Evolutionary conservation across 2,113 vertebrate genomes (phyloP).

Genomic region (Atlantisia rogersi): DNA sequence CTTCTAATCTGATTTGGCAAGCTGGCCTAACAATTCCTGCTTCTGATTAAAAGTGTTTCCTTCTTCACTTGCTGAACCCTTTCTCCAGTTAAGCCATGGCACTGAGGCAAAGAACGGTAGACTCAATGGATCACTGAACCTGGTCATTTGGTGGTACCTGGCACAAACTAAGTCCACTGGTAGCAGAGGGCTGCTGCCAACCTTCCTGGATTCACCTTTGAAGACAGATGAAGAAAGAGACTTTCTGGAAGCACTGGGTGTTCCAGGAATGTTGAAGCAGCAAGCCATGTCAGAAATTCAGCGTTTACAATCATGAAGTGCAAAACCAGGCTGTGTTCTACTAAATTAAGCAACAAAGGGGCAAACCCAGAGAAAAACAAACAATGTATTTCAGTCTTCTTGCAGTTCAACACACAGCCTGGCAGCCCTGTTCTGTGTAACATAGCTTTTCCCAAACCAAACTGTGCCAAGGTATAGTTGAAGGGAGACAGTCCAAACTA

Average conservation of each 20-base stretch:
- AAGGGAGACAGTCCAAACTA: neutral
- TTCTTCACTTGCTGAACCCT: neutral
- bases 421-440: neutral
- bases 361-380: neutral
- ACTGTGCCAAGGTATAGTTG: neutral
- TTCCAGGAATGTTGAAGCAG: neutral
- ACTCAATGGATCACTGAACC: neutral
- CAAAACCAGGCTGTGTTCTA: neutral
- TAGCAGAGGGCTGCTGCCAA: neutral
- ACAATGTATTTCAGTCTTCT: neutral
- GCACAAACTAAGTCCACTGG: neutral
- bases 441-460: neutral
- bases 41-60: slow-evolving; percentile 1
- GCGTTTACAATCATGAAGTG: neutral
- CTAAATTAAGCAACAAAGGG: neutral
- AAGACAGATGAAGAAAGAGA: neutral
- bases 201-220: neutral
- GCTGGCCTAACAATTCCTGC: neutral
- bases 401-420: neutral
- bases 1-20: slow-evolving; percentile 40
- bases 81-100: neutral
- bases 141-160: neutral
- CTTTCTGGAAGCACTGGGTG: neutral
- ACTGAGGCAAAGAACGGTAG: neutral
- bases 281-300: neutral